These are phyloP conservation scores for Hippocampus barbouri DNA, from an alignment of 2,113 vertebrate genomes.

Conservation along the genomic window DNA sequence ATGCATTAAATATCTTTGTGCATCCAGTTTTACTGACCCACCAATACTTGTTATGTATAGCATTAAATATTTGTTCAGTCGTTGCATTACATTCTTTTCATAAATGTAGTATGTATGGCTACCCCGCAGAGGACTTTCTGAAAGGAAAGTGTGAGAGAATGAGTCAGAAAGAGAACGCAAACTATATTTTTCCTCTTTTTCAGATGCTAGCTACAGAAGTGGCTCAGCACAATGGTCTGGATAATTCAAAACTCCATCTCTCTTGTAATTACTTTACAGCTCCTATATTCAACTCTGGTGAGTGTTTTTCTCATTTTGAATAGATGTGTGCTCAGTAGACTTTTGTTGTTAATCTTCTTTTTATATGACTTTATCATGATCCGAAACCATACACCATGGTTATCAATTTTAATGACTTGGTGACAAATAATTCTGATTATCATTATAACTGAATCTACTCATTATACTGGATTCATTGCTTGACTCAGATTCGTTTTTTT, in stretches of 20 bases:
- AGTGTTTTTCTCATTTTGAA: background rate
- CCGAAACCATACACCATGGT: background rate
- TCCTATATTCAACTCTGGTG: constrained; percentile 60
- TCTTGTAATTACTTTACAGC: constrained; percentile 45
- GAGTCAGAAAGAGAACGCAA: background rate
- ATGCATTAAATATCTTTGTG: background rate
- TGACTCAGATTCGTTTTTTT: constrained; percentile 6
- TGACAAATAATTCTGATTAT: constrained; percentile 2
- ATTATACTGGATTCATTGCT: constrained; percentile 8
- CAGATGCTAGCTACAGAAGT: constrained; percentile 30
- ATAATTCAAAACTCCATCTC: constrained; percentile 33
- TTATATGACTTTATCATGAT: background rate
- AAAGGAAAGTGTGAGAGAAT: background rate
- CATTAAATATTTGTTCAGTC: background rate
- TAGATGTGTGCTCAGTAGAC: background rate
- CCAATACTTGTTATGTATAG: background rate
- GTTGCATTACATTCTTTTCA: background rate
- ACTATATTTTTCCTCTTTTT: constrained; percentile 4
- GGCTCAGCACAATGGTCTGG: constrained; percentile 55
- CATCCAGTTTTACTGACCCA: background rate
- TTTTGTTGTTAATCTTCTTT: background rate
- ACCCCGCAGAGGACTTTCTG: background rate
- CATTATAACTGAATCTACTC: constrained; percentile 13
- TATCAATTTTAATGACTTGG: background rate
- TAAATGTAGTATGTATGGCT: background rate